phyloP scores from a whole-genome alignment of 2,113 vertebrate genomes.

The Xerus inauris region DNA sequence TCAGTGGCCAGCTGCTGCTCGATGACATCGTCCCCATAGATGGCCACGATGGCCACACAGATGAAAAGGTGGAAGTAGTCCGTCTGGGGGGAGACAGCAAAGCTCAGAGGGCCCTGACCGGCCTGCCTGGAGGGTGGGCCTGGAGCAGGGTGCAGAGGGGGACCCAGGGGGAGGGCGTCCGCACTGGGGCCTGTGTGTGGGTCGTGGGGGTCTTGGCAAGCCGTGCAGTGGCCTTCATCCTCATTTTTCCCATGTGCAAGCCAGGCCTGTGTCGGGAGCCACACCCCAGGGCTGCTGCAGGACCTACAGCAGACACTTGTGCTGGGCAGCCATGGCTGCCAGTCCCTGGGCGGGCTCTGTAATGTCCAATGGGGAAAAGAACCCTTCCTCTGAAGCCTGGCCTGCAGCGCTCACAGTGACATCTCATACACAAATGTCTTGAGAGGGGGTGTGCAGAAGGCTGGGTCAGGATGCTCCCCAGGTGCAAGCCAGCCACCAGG shows the following conservation, averaged over 20 bases:
- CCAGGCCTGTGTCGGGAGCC: background rate
- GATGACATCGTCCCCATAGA: slow-evolving; percentile 96
- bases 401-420: accelerated
- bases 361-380: background rate
- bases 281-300: background rate
- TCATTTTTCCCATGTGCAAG: background rate
- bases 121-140: background rate
- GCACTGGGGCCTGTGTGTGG: background rate
- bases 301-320: no score
- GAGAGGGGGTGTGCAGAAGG: accelerated
- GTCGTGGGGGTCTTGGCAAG: accelerated
- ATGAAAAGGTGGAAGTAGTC: slow-evolving; percentile 99
- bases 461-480: no score
- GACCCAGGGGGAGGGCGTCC: background rate
- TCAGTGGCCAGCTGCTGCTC: slow-evolving; percentile 96
- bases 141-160: no score
- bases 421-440: background rate
- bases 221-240: accelerated
- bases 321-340: accelerated
- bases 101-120: background rate
- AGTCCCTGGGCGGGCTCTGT: background rate
- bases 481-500: background rate
- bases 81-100: slow-evolving; percentile 86
- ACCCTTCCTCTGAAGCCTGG: background rate
- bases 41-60: slow-evolving; percentile 96